Base-by-base conservation (phyloP, 2,797 vertebrate genomes). In the Muraenolepis orangiensis region DNA sequence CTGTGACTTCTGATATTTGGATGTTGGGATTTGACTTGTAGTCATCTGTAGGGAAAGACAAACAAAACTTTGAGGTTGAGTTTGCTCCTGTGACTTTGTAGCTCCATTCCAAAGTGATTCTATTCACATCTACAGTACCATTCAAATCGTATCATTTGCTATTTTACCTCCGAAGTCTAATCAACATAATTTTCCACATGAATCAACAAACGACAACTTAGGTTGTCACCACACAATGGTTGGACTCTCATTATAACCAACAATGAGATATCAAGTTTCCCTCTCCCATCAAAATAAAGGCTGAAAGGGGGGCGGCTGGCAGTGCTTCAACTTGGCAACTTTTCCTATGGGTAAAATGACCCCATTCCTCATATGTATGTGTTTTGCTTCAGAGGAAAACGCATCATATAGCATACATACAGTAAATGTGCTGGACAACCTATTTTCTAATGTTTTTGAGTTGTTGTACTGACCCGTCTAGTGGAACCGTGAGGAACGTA, bases 1-100 rank as follows among this genome's bases (percentile, higher is more conserved):
- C 88, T 0, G 96, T 97, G 89, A 96, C 94, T 70, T 96, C 94
- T 0, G 97, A 99, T 78, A 99, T 99, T 36, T 97, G 95, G 87
- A 99, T 95, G 2, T 96, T 89, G 28, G 89, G 91, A 72, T 85
- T 84, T 14, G 89, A 91, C 51, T 87, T 95, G 90, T 95, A 86
- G 86, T 95, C 94, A 91, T 93, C 82, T 82, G 0, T 80, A 29
- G 66, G 78, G 76, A 29, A 79, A 26, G 75, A 38, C 28, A 20
- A 72, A 79, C 5, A 32, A 66, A 40, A 71, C 66, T 16, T 3
- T 28, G 30, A 38, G 69, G 8, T 40, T 40, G 5, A 69, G 16
- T 70, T 70, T 38, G 20, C 2, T n/a, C n/a, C n/a, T 70, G 29
- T 34, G 1, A 34, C 18, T 0, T 3, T 69, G 28, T 30, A 4